phyloP scores from a whole-genome alignment of 2,888 invertebrate genomes.

The Argyresthia albistria region DNA sequence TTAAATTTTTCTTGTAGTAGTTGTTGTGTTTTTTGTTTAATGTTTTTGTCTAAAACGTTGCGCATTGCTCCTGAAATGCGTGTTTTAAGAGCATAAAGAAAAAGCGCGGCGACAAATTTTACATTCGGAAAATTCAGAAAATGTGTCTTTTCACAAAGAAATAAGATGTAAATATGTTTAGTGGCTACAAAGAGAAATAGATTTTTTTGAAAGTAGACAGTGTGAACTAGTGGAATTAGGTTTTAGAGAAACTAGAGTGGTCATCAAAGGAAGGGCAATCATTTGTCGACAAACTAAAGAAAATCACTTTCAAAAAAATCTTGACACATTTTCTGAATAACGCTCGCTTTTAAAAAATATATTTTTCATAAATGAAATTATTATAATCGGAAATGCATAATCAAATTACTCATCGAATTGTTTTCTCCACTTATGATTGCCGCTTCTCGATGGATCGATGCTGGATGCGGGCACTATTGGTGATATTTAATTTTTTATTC shows the following conservation, averaged over 20 bases:
- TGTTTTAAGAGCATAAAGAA: conserved; percentile 5
- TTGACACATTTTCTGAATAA: conserved; percentile 82
- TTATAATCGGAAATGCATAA: conserved; percentile 18
- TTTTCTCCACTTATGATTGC: conserved; percentile 72
- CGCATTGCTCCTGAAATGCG: conserved; percentile 24
- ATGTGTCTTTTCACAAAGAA: conserved; percentile 80
- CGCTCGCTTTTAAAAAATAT: conserved; percentile 43
- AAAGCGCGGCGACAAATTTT: conserved; percentile 7
- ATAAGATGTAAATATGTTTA: conserved; percentile 67
- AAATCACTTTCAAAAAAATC: conserved; percentile 70
- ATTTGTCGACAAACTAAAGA: conserved; percentile 61
- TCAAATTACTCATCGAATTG: conserved; percentile 58
- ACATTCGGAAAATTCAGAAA: conserved; percentile 76
- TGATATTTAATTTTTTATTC: conserved; percentile 22
- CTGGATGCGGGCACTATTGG: conserved; percentile 68
- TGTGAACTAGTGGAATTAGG: conserved; percentile 61
- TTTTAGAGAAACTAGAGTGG: conserved; percentile 28
- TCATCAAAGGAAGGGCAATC: conserved; percentile 56
- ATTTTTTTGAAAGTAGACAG: conserved; percentile 75
- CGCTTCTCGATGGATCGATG: conserved; percentile 60
- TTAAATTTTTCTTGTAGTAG: conserved; percentile 22
- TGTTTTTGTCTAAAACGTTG: conserved; percentile 15
- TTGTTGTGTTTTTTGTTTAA: conserved; percentile 39
- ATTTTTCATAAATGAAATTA: conserved; percentile 20
- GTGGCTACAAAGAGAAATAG: conserved; percentile 55